These are phyloP conservation scores for Torymus auratus DNA, from an alignment of 2,888 invertebrate species.

Conservation along the genomic window DNA sequence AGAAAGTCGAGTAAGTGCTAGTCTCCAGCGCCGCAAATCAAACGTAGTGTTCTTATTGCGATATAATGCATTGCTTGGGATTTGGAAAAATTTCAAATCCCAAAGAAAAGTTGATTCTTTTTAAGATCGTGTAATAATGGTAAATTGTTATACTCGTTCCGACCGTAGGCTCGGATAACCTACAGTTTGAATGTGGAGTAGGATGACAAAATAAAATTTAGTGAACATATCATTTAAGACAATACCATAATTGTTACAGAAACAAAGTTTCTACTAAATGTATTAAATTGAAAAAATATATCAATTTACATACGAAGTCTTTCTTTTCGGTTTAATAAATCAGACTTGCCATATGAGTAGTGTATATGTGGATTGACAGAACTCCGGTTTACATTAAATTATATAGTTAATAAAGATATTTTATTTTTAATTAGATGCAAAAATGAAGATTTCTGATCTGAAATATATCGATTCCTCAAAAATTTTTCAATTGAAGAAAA, in stretches of 20 bases:
- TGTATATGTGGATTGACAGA: constrained; percentile 10
- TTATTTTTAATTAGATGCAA: neutral
- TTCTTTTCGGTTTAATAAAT: constrained; percentile 33
- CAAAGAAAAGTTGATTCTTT: constrained; percentile 67
- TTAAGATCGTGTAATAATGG: constrained; percentile 53
- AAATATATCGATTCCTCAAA: neutral
- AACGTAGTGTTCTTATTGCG: constrained; percentile 39
- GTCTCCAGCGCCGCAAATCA: constrained; percentile 68
- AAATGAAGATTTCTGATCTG: constrained; percentile 6
- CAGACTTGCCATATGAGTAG: neutral
- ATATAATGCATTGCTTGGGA: constrained; percentile 57
- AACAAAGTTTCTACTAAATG: constrained; percentile 74
- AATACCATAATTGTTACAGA: constrained; percentile 71
- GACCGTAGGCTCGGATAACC: constrained; percentile 57
- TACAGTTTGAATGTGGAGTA: constrained; percentile 18
- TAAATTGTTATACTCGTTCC: constrained; percentile 59
- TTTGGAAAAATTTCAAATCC: constrained; percentile 58
- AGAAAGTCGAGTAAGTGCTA: constrained; percentile 52
- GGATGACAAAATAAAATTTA: constrained; percentile 67
- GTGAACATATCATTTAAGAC: constrained; percentile 77
- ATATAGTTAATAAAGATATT: constrained; percentile 6
- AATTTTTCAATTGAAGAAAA: constrained; percentile 6
- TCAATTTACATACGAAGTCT: constrained; percentile 37
- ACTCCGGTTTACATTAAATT: neutral
- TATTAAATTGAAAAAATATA: constrained; percentile 53